These are phyloP conservation scores for Cynaeus angustus DNA, from an alignment of 2,888 invertebrate genomes.

Conservation along the genomic window DNA sequence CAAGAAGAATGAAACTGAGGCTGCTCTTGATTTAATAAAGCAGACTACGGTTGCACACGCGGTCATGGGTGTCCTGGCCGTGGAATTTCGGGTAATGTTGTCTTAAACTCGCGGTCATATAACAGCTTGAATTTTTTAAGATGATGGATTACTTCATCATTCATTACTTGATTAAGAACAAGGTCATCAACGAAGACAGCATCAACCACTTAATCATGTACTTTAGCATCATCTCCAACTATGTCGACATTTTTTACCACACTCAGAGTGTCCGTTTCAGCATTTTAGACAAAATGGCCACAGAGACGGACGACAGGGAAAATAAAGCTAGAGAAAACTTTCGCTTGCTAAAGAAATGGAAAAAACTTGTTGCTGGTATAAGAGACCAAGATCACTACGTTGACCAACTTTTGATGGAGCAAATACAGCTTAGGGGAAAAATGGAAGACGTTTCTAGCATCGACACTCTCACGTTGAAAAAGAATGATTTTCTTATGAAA, in stretches of 20 bases:
- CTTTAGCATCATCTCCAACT: constrained; percentile 15
- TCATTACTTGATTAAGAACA: constrained; percentile 22
- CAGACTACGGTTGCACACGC: constrained; percentile 24
- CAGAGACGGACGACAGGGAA: constrained; percentile 7
- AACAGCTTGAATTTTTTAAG: no score
- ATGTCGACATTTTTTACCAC: constrained; percentile 9
- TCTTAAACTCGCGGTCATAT: no score
- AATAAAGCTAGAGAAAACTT: constrained; percentile 32
- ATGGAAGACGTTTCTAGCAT: constrained; percentile 11
- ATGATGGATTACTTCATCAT: constrained; percentile 25
- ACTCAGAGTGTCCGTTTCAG: constrained; percentile 12
- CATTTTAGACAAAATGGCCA: neutral
- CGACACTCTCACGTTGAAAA: constrained; percentile 19
- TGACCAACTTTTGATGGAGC: constrained; percentile 3
- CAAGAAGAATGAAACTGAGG: neutral
- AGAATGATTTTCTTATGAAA: constrained; percentile 22
- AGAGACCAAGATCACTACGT: neutral
- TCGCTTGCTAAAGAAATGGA: constrained; percentile 32
- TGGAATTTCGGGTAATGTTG: constrained; percentile 29
- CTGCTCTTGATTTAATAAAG: constrained; percentile 20
- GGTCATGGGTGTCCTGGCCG: constrained; percentile 1
- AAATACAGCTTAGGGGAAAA: neutral
- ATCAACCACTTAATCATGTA: constrained; percentile 15
- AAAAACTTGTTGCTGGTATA: neutral
- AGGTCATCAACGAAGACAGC: constrained; percentile 13